Evolutionary conservation across 2,113 vertebrate species (phyloP), one percentile per base, ranked within the genome.

Genomic region (Hippocampus comes): DNA sequence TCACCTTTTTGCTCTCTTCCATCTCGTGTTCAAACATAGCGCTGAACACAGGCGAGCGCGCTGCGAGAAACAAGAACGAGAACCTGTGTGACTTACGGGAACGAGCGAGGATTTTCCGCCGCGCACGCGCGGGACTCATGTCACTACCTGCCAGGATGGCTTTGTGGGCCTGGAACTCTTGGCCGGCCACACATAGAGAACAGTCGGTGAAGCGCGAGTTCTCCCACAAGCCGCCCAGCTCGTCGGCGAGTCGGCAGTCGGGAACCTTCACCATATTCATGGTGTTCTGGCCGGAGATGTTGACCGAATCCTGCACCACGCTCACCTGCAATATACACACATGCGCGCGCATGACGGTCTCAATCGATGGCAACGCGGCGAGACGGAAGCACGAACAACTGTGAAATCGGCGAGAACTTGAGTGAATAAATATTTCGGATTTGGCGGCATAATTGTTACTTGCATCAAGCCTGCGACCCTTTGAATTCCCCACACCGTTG

Each of bases 181-280:
- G 97, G 48, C 97, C 96, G 4, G 96, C 96, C 25, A 99, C 97
- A 55, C 96, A 98, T 63, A 99, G 86, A 53, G 95, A 98, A 86
- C 97, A 99, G 88, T 99, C 97, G 0, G 97, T 98, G 92, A 99
- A 99, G 72, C 96, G 94, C 0, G 96, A 98, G 71, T 97, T 98
- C 89, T 99, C 97, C 97, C 97, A 99, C 41, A 99, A 90, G 42
- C 95, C 96, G 30, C 97, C 97, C 78, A 99, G 79, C 80, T 99
- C 97, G 9, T 99, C 97, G 0, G 97, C 95, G 87, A 99, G 87
- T 63, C 96, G 94, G 82, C 97, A 99, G 86, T 99, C 97, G 0
- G 97, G 97, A 14, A 99, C 97, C 91, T 98, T 98, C 84, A 99
- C 95, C 97, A 98, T 97, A 85, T 98, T 99, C 95, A 97, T 98